These are phyloP conservation scores for Caenorhabditis sp. DNA, from an alignment of 2,888 invertebrate species.

Conservation along the genomic window DNA sequence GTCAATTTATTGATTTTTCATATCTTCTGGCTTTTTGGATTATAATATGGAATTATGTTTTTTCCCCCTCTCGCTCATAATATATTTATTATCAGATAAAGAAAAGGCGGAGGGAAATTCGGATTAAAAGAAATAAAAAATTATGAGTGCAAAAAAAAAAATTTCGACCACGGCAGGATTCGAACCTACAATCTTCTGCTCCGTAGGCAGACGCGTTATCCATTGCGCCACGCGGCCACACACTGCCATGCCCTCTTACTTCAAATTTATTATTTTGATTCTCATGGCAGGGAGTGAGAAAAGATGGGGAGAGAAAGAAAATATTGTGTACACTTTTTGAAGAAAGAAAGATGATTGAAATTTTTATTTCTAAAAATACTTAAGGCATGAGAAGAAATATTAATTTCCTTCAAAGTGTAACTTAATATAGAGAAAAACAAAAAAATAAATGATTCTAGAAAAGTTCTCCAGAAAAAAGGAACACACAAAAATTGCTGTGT, in stretches of 20 bases:
- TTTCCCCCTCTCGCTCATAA: not conserved
- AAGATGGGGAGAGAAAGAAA: too few species aligned
- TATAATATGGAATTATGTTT: not conserved
- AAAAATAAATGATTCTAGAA: not conserved
- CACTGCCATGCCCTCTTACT: not conserved
- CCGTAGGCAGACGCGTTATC: conserved; percentile 70
- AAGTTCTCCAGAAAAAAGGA: not conserved
- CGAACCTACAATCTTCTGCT: conserved; percentile 72
- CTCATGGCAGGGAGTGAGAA: too few species aligned
- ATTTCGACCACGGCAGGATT: conserved; percentile 66
- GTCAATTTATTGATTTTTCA: not conserved
- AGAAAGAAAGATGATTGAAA: too few species aligned
- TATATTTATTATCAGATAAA: not conserved
- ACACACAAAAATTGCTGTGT: not conserved
- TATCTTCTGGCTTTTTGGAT: not conserved
- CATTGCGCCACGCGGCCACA: conserved; percentile 47
- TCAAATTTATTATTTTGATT: too few species aligned
- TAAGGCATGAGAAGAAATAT: too few species aligned
- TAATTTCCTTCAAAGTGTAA: too few species aligned
- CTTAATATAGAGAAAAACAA: too few species aligned
- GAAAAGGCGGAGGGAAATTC: not conserved
- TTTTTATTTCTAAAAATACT: too few species aligned
- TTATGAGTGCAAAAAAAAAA: not conserved
- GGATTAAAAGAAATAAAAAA: not conserved
- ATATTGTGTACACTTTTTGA: too few species aligned